Conservation (phyloP, 2,888 invertebrate genomes). For the Leptinotarsa juncta region DNA sequence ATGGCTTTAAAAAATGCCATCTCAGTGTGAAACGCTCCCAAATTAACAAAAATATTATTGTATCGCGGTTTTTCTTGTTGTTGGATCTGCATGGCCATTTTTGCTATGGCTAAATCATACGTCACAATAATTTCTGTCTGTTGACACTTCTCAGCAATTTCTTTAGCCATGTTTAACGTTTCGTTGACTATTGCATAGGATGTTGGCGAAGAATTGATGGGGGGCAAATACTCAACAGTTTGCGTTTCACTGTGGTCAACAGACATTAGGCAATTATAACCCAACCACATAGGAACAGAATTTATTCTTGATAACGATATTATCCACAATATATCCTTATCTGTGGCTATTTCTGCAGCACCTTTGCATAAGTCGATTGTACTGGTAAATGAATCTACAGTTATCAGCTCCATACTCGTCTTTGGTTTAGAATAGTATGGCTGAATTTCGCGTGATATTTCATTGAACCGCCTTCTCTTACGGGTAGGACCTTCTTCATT, state of each 20-base stretch:
- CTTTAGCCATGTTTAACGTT: constrained; percentile 26
- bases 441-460: constrained; percentile 27
- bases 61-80: constrained; percentile 49
- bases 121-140: constrained; percentile 23
- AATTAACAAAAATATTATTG: constrained; percentile 47
- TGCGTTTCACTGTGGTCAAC: constrained; percentile 29
- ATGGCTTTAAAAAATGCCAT: constrained; percentile 54
- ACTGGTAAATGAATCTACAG: constrained; percentile 31
- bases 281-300: constrained; percentile 55
- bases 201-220: constrained; percentile 32
- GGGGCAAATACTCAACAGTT: constrained; percentile 28
- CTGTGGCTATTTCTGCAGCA: constrained; percentile 43
- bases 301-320: constrained; percentile 43
- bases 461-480: constrained; percentile 33
- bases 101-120: constrained; percentile 54
- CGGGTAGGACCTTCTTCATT: constrained; percentile 26
- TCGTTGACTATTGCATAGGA: constrained; percentile 30
- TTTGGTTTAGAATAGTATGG: constrained; percentile 34
- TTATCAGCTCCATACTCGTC: constrained; percentile 28
- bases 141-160: constrained; percentile 32
- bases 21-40: constrained; percentile 34
- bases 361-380: constrained; percentile 23
- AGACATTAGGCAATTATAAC: constrained; percentile 49
- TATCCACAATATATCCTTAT: constrained; percentile 52
- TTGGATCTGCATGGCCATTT: constrained; percentile 53